A percentile compares a stretch with the other conserved stretches of the same genome.
Conservation (phyloP, 2,797 vertebrate species). For the Ispidina lecontei region DNA sequence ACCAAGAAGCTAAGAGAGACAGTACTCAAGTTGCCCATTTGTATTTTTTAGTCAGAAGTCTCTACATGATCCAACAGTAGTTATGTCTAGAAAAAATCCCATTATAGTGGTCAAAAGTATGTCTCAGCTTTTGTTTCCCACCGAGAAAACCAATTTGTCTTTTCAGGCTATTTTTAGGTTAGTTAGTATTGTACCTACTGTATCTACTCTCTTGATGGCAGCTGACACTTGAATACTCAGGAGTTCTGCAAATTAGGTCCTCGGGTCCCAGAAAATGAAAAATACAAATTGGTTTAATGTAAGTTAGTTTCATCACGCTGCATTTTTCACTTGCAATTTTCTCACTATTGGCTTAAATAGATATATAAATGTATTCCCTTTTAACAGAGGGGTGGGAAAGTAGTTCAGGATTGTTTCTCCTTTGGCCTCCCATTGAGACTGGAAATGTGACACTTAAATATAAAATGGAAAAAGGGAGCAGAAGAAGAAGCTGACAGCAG, state of each 20-base stretch:
- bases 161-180: background rate
- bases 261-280: background rate
- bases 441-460: background rate
- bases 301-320: background rate
- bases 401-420: background rate
- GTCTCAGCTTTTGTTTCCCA: background rate
- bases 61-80: background rate
- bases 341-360: background rate
- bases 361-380: background rate
- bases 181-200: background rate
- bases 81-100: background rate
- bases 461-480: background rate
- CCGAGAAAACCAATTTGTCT: background rate
- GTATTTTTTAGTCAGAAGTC: background rate
- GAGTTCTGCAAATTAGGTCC: background rate
- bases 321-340: background rate
- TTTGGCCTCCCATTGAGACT: background rate
- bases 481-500: background rate
- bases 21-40: background rate
- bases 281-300: background rate
- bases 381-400: background rate
- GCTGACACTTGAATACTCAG: background rate
- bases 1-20: background rate
- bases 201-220: background rate
- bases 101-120: background rate